Base-by-base conservation (phyloP, 2,888 invertebrate genomes). In the Caenorhabditis sulstoni region DNA sequence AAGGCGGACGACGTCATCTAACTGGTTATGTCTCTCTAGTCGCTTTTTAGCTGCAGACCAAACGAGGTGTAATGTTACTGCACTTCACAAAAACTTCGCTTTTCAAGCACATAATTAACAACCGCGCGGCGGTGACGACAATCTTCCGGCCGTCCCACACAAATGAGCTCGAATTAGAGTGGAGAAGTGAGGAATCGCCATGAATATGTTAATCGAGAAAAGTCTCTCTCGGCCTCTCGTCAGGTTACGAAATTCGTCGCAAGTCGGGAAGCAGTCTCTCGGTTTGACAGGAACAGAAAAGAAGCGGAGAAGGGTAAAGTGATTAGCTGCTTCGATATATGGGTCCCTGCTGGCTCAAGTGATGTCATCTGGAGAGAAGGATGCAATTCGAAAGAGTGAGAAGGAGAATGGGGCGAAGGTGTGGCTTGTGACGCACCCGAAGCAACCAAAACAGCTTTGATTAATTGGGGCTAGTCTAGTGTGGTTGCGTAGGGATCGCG, bases 11-110 rank as follows among this genome's bases (percentile, higher is more conserved):
- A 71, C 71, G 71, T 71, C 71, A 71, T 64, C 57, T 55, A 64
- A 71, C 71, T 71, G 64, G 71, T 70, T 71, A 62, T 64, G 71
- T 64, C 57, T 57, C 71, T 71, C 55, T 62, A 53, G 71, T 44
- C 71, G 53, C 53, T 55, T 47, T 67, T 71, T 45, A 55, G 45
- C 41, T 62, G 41, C 55, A 55, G 62, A 53, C 50, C 41, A 37
- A 61, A 16, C 35, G 70, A 71, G 71, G 71, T 71, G 61, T 71
- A 71, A 71, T 71, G 55, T 71, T 71, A 71, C 71, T 64, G 71
- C 71, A 71, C 59, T 68, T 61, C 37, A 22, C 35, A 55, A 68
- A 68, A 68, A 59, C 53, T 44, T 58, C 45, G 22, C 29, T 39
- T 45, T 61, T 55, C 39, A 61, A 70, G 70, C 44, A 55, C 62